Conservation (phyloP, 2,113 vertebrate species). For the Channa argus region DNA sequence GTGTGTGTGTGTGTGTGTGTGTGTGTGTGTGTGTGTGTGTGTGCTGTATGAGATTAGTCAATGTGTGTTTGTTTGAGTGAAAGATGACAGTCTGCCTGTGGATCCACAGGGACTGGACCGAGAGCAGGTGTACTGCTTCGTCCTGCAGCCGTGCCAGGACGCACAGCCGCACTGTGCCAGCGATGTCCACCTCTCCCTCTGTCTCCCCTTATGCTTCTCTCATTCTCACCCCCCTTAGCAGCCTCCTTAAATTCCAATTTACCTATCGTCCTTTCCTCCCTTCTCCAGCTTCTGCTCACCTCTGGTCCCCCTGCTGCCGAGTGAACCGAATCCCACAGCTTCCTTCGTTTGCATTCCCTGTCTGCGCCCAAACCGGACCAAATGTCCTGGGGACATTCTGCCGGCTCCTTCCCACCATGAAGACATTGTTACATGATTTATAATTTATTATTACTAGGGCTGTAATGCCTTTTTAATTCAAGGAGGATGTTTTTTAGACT, state of each 20-base stretch:
- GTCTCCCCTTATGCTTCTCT: conserved; percentile 31
- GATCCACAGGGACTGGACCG: conserved; percentile 51
- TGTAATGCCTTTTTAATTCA: conserved; percentile 9
- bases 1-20: not conserved
- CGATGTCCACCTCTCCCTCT: conserved; percentile 39
- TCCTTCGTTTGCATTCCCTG: conserved; percentile 24
- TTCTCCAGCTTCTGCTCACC: not conserved
- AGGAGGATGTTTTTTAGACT: not conserved
- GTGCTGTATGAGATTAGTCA: not conserved
- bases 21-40: not conserved
- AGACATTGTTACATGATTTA: conserved; percentile 28
- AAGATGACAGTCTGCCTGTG: conserved; percentile 48
- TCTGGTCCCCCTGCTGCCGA: not conserved
- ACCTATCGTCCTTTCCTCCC: not conserved
- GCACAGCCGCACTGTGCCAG: conserved; percentile 48
- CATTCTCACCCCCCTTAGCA: not conserved
- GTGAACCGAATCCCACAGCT: conserved; percentile 12
- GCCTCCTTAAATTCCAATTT: not conserved
- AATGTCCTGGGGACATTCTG: conserved; percentile 26
- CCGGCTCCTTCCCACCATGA: not conserved
- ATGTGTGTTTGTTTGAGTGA: conserved; percentile 8
- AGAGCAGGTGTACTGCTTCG: conserved; percentile 67
- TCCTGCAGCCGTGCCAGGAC: conserved; percentile 53
- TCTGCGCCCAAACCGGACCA: conserved; percentile 14
- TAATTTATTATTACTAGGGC: conserved; percentile 25